phyloP scores from a whole-genome alignment of 2,113 vertebrate species.

The Megaleporinus macrocephalus region DNA sequence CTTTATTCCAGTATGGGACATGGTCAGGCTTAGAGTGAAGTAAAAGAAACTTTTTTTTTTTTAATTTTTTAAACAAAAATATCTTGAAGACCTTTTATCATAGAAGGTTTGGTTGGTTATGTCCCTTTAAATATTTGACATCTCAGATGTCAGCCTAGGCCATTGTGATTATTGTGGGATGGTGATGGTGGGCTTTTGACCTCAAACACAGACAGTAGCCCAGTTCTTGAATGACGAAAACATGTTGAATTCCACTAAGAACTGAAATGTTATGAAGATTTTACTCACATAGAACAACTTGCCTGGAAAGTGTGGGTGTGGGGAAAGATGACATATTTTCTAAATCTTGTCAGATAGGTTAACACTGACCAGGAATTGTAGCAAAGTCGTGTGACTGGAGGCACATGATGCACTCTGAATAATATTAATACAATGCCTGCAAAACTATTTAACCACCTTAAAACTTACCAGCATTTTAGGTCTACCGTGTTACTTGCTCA shows the following conservation, averaged over 20 bases:
- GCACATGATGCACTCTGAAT: no score
- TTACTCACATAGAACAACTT: background rate
- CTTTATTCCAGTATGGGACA: no score
- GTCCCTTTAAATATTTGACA: background rate
- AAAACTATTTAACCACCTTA: no score
- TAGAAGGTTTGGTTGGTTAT: no score
- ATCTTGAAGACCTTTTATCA: no score
- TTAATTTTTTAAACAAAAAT: no score
- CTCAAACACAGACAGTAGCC: background rate
- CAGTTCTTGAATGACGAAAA: background rate
- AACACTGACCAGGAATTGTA: background rate
- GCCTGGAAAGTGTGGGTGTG: slow-evolving; percentile 11
- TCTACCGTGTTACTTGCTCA: no score
- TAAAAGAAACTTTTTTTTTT: no score
- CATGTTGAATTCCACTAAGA: background rate
- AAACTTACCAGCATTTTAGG: no score
- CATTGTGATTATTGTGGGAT: background rate
- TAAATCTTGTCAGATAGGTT: background rate
- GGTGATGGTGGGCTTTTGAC: background rate
- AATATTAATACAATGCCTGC: no score
- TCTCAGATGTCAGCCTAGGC: background rate
- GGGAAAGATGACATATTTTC: background rate
- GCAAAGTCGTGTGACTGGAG: background rate
- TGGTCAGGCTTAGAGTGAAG: no score
- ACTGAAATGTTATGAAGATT: background rate